phyloP scores from a whole-genome alignment of 2,113 vertebrate genomes.

The Cynocephalus volans region DNA sequence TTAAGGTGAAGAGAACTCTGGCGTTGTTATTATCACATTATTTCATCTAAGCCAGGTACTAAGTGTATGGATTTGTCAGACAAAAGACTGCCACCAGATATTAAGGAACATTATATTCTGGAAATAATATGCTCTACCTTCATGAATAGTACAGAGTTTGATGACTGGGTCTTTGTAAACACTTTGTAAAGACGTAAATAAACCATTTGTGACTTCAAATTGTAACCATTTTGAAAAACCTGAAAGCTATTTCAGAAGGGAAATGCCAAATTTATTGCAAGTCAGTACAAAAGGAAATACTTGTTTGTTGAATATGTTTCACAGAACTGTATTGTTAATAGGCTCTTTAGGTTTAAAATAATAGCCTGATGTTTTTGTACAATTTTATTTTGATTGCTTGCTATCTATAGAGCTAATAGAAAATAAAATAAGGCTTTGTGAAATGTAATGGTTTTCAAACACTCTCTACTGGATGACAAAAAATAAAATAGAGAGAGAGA shows the following conservation, averaged over 20 bases:
- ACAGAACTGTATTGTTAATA: constrained; percentile 78
- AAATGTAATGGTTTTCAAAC: constrained; percentile 65
- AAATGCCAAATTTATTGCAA: constrained; percentile 80
- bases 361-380: constrained; percentile 78
- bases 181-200: constrained; percentile 87
- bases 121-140: constrained; percentile 80
- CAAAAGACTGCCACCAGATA: constrained; percentile 79
- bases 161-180: constrained; percentile 77
- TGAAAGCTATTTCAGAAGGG: constrained; percentile 80
- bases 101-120: constrained; percentile 87
- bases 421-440: constrained; percentile 81
- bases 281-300: constrained; percentile 81
- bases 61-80: constrained; percentile 55
- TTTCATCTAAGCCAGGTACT: constrained; percentile 74
- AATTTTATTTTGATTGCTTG: constrained; percentile 84
- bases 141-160: constrained; percentile 76
- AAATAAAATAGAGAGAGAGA: neutral
- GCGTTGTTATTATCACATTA: constrained; percentile 77
- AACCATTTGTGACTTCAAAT: constrained; percentile 86
- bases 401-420: constrained; percentile 80
- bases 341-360: constrained; percentile 83
- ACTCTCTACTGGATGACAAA: constrained; percentile 37
- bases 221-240: constrained; percentile 77
- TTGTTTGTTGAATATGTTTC: constrained; percentile 74
- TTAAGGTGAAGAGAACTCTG: constrained; percentile 1